Conservation (phyloP, 2,888 invertebrate species). For the Polydrusus tereticollis region DNA sequence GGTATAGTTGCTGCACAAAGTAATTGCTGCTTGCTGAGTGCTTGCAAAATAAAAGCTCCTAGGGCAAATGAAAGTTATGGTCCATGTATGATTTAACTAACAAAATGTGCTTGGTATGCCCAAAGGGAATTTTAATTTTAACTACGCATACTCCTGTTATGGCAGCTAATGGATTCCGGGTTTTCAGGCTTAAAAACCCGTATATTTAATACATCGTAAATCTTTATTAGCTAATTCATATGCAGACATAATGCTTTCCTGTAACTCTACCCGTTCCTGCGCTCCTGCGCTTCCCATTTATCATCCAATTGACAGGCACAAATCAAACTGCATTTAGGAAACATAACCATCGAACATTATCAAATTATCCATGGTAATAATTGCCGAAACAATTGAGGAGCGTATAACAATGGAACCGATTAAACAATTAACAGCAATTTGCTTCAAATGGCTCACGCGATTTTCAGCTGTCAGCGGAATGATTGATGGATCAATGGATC, state of each 20-base stretch:
- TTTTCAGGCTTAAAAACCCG: neutral
- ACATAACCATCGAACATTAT: constrained; percentile 59
- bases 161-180: constrained; percentile 3
- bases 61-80: too few relatives aligned
- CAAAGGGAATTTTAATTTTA: constrained; percentile 23
- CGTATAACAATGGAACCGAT: constrained; percentile 62
- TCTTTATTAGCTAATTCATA: too few relatives aligned
- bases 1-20: too few relatives aligned
- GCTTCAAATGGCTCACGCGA: constrained; percentile 62
- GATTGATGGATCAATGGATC: constrained; percentile 63
- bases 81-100: constrained; percentile 40
- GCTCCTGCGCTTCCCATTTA: constrained; percentile 59
- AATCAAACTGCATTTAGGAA: constrained; percentile 61
- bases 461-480: constrained; percentile 61
- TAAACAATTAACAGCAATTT: constrained; percentile 66
- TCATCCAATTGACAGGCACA: constrained; percentile 64
- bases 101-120: constrained; percentile 16
- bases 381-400: constrained; percentile 58
- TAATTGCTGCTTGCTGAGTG: too few relatives aligned
- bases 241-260: too few relatives aligned
- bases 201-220: too few relatives aligned
- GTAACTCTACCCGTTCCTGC: constrained; percentile 28
- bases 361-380: constrained; percentile 54
- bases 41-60: too few relatives aligned
- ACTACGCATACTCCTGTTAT: constrained; percentile 13